These are phyloP conservation scores for Procambarus virginalis DNA, from an alignment of 1,140 invertebrate genomes.

Conservation along the genomic window DNA sequence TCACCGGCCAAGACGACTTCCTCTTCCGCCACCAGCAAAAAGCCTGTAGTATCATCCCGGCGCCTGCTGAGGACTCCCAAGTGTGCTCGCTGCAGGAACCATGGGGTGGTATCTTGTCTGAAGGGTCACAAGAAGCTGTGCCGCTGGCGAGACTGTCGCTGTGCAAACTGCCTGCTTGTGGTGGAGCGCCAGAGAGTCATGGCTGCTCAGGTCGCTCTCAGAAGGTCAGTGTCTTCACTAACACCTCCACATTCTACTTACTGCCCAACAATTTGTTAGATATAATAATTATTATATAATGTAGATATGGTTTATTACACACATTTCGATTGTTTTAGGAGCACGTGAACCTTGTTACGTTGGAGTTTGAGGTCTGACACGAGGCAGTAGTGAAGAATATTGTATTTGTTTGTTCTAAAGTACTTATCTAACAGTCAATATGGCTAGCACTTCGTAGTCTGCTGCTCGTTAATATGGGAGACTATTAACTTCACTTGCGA, in stretches of 20 bases:
- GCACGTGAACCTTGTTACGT: too few species aligned
- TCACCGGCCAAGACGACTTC: neutral
- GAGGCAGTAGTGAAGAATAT: too few species aligned
- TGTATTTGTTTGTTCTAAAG: too few species aligned
- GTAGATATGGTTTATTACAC: neutral
- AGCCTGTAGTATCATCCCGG: conserved; percentile 49
- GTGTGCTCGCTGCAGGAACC: conserved; percentile 90
- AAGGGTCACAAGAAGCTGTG: conserved; percentile 90
- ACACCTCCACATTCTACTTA: neutral
- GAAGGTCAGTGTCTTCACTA: conserved; percentile 34
- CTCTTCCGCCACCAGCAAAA: conserved; percentile 5
- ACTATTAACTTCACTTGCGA: too few species aligned
- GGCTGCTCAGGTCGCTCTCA: conserved; percentile 85
- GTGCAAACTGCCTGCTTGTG: conserved; percentile 89
- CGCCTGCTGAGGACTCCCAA: conserved; percentile 82
- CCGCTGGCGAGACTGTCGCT: conserved; percentile 85
- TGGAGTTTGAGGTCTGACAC: too few species aligned
- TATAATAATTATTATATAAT: neutral
- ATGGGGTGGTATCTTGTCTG: conserved; percentile 90
- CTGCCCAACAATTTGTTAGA: neutral
- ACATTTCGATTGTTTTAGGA: neutral
- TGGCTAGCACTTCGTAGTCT: too few species aligned
- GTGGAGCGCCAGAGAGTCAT: conserved; percentile 91
- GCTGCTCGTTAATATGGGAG: too few species aligned
- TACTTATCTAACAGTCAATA: too few species aligned